Base-by-base conservation (phyloP, 1,140 invertebrate genomes). In the Aleiodes sp. region DNA sequence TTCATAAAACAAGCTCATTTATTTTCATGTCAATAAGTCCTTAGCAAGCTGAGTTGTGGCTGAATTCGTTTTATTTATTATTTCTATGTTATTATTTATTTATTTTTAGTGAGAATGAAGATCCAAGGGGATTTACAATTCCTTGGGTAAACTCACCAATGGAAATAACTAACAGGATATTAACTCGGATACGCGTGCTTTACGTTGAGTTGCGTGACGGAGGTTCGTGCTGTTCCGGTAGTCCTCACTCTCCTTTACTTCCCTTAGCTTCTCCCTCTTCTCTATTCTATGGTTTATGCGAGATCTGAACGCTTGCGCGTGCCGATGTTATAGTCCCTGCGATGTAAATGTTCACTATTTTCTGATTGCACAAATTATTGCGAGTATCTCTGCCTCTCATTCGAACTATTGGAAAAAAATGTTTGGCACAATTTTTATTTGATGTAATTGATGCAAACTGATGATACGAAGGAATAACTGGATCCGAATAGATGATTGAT, bases 151-250 rank as follows among this genome's bases (percentile, higher is more conserved):
- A n/a, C n/a, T n/a, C n/a, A n/a, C n/a, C n/a, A n/a, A n/a, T n/a
- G n/a, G n/a, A n/a, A n/a, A n/a, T n/a, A n/a, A n/a, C n/a, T n/a
- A n/a, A n/a, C n/a, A n/a, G n/a, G 7, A 33, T 33, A 1, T 33
- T 1, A 33, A 33, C 31, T 62, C n/a, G 19, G 61, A 43, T 71
- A 74, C 73, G 75, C 76, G 75, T 73, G 76, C 70, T 73, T 69
- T 68, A 67, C 21, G 35, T n/a, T n/a, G 65, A 65, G 77, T 79
- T 79, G 78, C 80, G 75, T 80, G 77, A 68, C 72, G 19, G 57
- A 33, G 72, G 75, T 75, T 78, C 80, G 80, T 80, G 80, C 63
- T 73, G 65, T 57, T 71, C 66, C 62, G 64, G 75, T 69, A 28
- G 28, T 41, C 29, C n/a, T n/a, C n/a, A n/a, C n/a, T n/a, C n/a